Evolutionary conservation across 2,113 vertebrate species (phyloP), one percentile per base, ranked within the genome.

Genomic region (Corythornis vintsioides): DNA sequence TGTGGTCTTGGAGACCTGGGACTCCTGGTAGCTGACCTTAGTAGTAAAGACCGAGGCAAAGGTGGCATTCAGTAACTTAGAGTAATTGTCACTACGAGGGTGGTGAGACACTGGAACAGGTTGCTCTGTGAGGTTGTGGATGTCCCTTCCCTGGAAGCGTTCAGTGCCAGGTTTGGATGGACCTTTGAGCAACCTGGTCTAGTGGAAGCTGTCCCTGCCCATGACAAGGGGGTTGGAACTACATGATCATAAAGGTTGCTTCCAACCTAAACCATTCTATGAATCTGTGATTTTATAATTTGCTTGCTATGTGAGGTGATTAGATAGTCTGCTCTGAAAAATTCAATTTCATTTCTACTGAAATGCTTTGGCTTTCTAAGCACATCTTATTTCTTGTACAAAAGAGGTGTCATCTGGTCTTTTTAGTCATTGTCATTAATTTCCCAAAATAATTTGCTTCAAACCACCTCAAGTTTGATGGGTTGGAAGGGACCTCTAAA

Each of bases 311-410:
- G 40, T 83, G 84, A 92, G 85, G 50, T 64, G 92, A 95, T 88
- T 94, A 88, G 90, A 86, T 31, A 94, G 89, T 82, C 83, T 97
- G n/a, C 56, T 90, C 73, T 81, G 87, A 97, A 95, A 95, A 96
- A 83, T 75, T 90, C 92, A 53, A 45, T 97, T 97, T 94, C 82
- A 59, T 78, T 96, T 96, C 92, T 92, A 43, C 92, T 96, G 77
- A 87, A 95, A 79, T 66, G 66, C 80, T 56, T 83, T 77, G 80
- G 76, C 94, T 97, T 96, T 90, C 83, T 74, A 84, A 80, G 67
- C 81, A 47, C 64, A 82, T 92, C 83, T 95, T 92, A 89, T 90
- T 96, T 95, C 79, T 86, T 79, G 56, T 91, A 73, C 50, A 64
- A 86, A 96, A 92, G 73, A 86, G 82, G 80, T 38, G 22, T 88